phyloP scores from a whole-genome alignment of 2,888 invertebrate species.

The Parasteatoda lunata region DNA sequence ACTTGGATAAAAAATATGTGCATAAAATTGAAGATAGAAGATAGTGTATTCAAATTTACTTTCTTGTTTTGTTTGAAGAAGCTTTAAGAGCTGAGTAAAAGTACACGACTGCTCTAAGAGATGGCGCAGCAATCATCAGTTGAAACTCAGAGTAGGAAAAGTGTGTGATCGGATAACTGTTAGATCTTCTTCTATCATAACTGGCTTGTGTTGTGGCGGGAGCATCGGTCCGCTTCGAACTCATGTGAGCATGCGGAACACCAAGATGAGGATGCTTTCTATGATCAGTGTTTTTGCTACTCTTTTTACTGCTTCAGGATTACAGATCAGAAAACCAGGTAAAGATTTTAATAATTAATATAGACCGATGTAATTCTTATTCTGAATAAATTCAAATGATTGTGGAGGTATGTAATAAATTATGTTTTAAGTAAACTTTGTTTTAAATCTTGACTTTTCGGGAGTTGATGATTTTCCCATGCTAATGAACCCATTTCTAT shows the following conservation, averaged over 20 bases:
- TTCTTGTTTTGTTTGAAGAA: not conserved
- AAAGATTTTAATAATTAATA: not conserved
- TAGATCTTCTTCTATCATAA: slow-evolving; percentile 7
- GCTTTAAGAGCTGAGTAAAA: not conserved
- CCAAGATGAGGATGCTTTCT: slow-evolving; percentile 43
- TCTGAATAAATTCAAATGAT: no score
- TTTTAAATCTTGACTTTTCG: no score
- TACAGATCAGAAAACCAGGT: slow-evolving; percentile 42
- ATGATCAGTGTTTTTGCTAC: slow-evolving; percentile 13
- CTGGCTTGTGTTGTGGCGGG: slow-evolving; percentile 10
- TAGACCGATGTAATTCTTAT: no score
- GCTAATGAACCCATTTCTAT: no score
- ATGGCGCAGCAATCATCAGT: slow-evolving; percentile 13
- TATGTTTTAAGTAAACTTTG: no score
- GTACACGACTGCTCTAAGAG: not conserved
- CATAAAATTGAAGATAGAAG: not conserved
- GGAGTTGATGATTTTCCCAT: no score
- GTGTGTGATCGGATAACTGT: not conserved
- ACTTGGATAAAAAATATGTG: not conserved
- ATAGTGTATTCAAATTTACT: not conserved
- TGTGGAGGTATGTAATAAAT: no score
- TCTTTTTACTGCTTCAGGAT: slow-evolving; percentile 17
- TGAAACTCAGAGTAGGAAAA: not conserved
- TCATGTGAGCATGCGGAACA: slow-evolving; percentile 36
- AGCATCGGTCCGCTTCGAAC: slow-evolving; percentile 7